Evolutionary conservation across 2,797 vertebrate genomes (phyloP).

Genomic region (Macroramphosus scolopax): DNA sequence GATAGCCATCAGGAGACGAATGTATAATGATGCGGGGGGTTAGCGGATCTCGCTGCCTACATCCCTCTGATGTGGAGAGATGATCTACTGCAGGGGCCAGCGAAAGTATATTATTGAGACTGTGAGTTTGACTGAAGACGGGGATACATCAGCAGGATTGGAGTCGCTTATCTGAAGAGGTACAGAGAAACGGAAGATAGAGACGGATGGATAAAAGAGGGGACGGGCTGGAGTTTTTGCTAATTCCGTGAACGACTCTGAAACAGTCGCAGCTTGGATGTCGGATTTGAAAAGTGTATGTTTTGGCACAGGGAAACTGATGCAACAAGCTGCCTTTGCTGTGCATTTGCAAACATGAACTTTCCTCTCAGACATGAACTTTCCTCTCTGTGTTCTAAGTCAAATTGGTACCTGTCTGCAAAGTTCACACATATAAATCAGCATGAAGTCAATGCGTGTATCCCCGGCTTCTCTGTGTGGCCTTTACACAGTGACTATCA

Average conservation of each 20-base stretch:
- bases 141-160: constrained; percentile 53
- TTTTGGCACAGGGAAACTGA: too few species aligned
- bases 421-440: too few species aligned
- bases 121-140: constrained; percentile 35
- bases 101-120: constrained; percentile 38
- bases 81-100: constrained; percentile 50
- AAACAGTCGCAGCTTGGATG: constrained; percentile 4
- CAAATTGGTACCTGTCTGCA: too few species aligned
- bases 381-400: too few species aligned
- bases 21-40: constrained; percentile 50
- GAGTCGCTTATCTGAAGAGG: constrained; percentile 45
- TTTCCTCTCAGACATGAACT: too few species aligned
- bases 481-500: too few species aligned
- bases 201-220: constrained; percentile 27
- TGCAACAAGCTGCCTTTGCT: too few species aligned
- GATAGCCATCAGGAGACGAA: constrained; percentile 16
- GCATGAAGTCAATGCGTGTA: too few species aligned
- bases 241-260: constrained; percentile 34
- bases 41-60: constrained; percentile 22
- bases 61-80: constrained; percentile 41
- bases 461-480: too few species aligned
- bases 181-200: constrained; percentile 32
- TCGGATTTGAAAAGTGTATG: constrained; percentile 14
- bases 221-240: constrained; percentile 16
- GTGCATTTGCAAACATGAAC: too few species aligned